Percentiles rank a stretch among this genome's conserved stretches.
These are phyloP conservation scores for Drosophila anomalata DNA, from an alignment of 2,888 invertebrate species.

Conservation along the genomic window DNA sequence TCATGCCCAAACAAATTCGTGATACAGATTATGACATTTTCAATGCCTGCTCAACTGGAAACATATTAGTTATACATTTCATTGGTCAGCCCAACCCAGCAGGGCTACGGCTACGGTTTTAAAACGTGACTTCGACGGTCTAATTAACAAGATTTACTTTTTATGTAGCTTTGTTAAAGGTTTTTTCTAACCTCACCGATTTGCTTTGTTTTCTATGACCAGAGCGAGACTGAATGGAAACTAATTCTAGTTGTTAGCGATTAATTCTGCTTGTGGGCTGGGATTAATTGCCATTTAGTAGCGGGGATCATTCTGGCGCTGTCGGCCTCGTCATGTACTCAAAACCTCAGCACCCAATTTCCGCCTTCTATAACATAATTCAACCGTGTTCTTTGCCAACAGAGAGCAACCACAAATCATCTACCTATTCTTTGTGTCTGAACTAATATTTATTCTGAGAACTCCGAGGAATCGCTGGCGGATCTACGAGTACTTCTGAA, in stretches of 20 bases:
- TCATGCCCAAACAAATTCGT: constrained; percentile 43
- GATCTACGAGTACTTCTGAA: constrained; percentile 29
- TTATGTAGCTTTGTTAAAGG: constrained; percentile 15
- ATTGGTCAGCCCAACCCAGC: constrained; percentile 34
- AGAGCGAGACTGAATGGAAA: constrained; percentile 20
- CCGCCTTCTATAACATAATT: constrained; percentile 55
- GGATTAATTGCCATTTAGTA: constrained; percentile 46
- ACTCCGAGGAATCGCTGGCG: constrained; percentile 25
- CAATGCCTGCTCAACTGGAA: constrained; percentile 15
- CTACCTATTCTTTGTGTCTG: neutral
- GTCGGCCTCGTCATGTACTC: constrained; percentile 36
- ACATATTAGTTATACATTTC: constrained; percentile 60
- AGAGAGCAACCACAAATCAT: constrained; percentile 43
- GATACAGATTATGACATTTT: constrained; percentile 57
- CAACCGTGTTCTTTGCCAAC: constrained; percentile 42
- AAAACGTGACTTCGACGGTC: constrained; percentile 44
- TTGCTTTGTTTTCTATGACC: constrained; percentile 24
- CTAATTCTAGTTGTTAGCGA: constrained; percentile 39
- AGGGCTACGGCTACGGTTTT: constrained; percentile 10
- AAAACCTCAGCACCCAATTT: constrained; percentile 58
- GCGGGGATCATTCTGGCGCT: constrained; percentile 28
- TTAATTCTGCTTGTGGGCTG: constrained; percentile 37
- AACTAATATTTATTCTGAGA: constrained; percentile 5
- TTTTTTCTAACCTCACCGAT: constrained; percentile 13
- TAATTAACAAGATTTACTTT: constrained; percentile 38